Evolutionary conservation across 1,140 invertebrate genomes (phyloP).

Genomic region (Papilio dardanus): DNA sequence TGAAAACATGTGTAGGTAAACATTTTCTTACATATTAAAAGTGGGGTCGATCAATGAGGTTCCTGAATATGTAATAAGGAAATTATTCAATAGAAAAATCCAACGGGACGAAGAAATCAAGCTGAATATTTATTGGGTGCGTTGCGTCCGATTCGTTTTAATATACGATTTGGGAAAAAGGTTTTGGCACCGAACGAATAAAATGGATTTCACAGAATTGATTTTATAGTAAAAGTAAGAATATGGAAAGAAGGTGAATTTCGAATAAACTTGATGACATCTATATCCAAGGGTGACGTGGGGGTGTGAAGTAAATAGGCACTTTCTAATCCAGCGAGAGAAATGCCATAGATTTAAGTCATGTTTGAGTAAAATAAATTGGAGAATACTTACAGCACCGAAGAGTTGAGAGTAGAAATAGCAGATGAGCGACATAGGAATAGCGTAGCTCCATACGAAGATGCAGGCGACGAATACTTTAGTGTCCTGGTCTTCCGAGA

Average conservation of each 20-base stretch:
- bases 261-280: background rate
- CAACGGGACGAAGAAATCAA: slow-evolving; percentile 34
- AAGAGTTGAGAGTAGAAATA: slow-evolving; percentile 88
- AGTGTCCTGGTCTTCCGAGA: slow-evolving; percentile 87
- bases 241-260: slow-evolving; percentile 2
- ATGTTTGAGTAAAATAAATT: background rate
- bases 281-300: too few species aligned
- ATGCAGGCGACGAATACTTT: slow-evolving; percentile 87
- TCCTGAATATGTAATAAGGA: slow-evolving; percentile 38
- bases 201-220: slow-evolving; percentile 33
- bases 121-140: slow-evolving; percentile 36
- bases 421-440: slow-evolving; percentile 86
- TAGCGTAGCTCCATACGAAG: slow-evolving; percentile 87
- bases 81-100: slow-evolving; percentile 38
- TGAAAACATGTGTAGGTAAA: slow-evolving; percentile 29
- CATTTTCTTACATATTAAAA: slow-evolving; percentile 27
- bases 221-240: background rate
- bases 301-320: too few species aligned
- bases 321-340: too few species aligned
- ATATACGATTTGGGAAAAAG: slow-evolving; percentile 38
- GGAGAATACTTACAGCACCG: slow-evolving; percentile 81
- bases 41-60: slow-evolving; percentile 32
- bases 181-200: slow-evolving; percentile 26
- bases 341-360: too few species aligned
- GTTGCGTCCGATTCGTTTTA: slow-evolving; percentile 37